phyloP scores from a whole-genome alignment of 2,113 vertebrate species.

The Vidua chalybeata region DNA sequence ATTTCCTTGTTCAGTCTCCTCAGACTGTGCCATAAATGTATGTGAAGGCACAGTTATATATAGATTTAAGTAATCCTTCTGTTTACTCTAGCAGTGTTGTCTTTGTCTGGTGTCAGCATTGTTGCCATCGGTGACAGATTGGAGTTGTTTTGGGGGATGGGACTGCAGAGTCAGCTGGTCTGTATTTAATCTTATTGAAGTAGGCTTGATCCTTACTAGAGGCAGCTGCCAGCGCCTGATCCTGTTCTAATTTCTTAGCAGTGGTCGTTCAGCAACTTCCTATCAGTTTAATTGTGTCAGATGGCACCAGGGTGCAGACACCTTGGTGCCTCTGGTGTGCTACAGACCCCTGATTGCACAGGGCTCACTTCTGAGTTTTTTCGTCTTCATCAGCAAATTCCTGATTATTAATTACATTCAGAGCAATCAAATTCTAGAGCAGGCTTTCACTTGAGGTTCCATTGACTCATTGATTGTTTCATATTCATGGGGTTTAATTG shows the following conservation, averaged over 20 bases:
- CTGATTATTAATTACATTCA: not conserved
- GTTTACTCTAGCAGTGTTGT: constrained; percentile 22
- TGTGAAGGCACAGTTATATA: constrained; percentile 12
- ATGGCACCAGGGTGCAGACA: not conserved
- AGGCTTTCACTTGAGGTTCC: not conserved
- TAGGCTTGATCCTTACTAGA: constrained; percentile 37
- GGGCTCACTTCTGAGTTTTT: not conserved
- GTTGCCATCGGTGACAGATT: constrained; percentile 50
- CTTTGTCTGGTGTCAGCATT: constrained; percentile 56
- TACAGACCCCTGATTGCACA: rapidly evolving
- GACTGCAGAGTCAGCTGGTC: constrained; percentile 46
- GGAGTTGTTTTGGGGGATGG: constrained; percentile 46
- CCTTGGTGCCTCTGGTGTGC: not conserved
- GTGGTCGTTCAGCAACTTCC: not conserved
- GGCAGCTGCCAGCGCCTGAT: constrained; percentile 41
- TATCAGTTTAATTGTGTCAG: not conserved
- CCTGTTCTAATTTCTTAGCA: constrained; percentile 16
- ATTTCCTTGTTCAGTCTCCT: not conserved
- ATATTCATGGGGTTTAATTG: not conserved
- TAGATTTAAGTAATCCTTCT: constrained; percentile 57
- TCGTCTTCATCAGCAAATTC: not conserved
- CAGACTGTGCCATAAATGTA: not conserved
- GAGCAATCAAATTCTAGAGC: not conserved
- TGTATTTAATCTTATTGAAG: constrained; percentile 47
- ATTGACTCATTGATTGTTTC: not conserved